Evolutionary conservation across 2,113 vertebrate species (phyloP).

Genomic region (Chelonoidis abingdonii): DNA sequence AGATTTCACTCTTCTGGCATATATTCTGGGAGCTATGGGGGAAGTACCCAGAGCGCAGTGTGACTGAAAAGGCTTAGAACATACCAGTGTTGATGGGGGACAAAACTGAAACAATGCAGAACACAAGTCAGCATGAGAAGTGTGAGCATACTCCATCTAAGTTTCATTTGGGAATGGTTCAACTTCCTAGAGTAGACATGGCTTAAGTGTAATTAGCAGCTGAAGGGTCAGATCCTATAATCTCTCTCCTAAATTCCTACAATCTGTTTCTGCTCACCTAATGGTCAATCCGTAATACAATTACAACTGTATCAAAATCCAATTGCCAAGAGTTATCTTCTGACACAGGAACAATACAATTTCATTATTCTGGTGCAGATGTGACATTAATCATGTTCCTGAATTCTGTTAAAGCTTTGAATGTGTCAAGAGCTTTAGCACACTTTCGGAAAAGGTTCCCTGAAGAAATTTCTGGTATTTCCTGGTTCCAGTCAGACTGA

Average conservation of each 20-base stretch:
- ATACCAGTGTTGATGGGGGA: not conserved
- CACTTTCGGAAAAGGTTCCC: conserved; percentile 66
- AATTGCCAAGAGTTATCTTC: not conserved
- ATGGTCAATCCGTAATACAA: not conserved
- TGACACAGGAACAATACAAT: not conserved
- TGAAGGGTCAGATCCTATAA: not conserved
- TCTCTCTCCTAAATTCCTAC: not conserved
- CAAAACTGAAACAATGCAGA: not conserved
- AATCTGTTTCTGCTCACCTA: not conserved
- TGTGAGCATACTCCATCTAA: not conserved
- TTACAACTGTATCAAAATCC: not conserved
- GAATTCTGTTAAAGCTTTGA: not conserved
- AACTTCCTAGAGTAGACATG: not conserved
- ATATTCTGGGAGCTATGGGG: fast-evolving
- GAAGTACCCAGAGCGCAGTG: not conserved
- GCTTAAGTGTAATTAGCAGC: not conserved
- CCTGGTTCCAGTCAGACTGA: conserved; percentile 72
- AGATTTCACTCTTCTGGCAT: not conserved
- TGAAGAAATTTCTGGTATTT: conserved; percentile 76
- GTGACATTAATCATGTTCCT: conserved; percentile 52
- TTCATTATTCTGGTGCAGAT: not conserved
- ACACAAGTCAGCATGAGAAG: not conserved
- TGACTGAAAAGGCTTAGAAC: not conserved
- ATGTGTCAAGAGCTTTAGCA: conserved; percentile 51
- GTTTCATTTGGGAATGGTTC: not conserved